Evolutionary conservation across 2,888 invertebrate genomes (phyloP), one percentile per base, ranked within the genome.

Genomic region (Pterostichus madidus): DNA sequence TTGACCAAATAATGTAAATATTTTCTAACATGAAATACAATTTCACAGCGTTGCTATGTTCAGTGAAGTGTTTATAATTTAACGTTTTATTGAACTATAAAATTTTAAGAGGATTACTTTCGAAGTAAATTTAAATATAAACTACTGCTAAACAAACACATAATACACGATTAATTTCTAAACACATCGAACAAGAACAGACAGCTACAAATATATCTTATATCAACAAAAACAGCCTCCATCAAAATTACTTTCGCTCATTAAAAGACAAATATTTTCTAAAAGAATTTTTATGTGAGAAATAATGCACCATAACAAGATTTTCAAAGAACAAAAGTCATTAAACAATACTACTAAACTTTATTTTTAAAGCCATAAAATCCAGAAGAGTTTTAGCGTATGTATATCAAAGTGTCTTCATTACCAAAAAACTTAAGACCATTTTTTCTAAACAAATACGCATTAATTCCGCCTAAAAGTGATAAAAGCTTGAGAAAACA

Each of bases 301-400:
- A 49, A 5, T 32, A 35, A 64, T 64, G 59, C 31, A 31, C 31
- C 64, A n/a, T 49, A 49, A 49, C 49, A 49, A 24, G 24, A 24
- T 49, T 49, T 49, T 49, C 49, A 49, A 49, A 64, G 4, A 64
- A 64, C 64, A 64, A 64, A 59, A 64, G 35, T 39, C 35, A 64
- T 64, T 39, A 31, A 32, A 35, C n/a, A 56, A 1, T 39, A 39
- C 39, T n/a, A 49, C n/a, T 49, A 49, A 49, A 49, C 49, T 64
- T 64, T 35, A 64, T 64, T 64, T 39, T 35, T n/a, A 61, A 61
- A 61, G 8, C n/a, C 35, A 32, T 64, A 64, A 64, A 61, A 35
- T 17, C 17, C 31, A 11, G 32, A n/a, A 10, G n/a, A 64, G 31
- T 24, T 64, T 64, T 32, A n/a, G 2, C 53, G 24, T 24, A 39